phyloP scores from a whole-genome alignment of 92 coral and sea anemone species.

The Desmophyllum pertusum region DNA sequence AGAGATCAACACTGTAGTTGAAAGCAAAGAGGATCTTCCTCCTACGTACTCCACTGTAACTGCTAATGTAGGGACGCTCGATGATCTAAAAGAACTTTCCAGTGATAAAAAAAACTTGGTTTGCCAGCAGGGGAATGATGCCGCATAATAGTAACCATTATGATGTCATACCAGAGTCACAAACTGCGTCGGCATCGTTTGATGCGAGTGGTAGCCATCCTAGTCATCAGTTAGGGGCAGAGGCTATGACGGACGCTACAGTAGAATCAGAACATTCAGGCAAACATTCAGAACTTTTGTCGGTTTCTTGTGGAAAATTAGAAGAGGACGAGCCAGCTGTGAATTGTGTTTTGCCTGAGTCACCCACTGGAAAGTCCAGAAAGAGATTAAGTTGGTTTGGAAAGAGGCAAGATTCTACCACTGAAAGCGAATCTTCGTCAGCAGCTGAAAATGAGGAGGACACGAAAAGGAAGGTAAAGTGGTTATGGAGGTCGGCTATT shows the following conservation, averaged over 20 bases:
- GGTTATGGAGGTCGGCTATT: slow-evolving; percentile 84
- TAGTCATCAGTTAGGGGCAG: slow-evolving; percentile 21
- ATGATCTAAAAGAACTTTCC: slow-evolving; percentile 3
- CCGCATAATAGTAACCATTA: neutral
- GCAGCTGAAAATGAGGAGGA: slow-evolving; percentile 71
- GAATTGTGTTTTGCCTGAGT: neutral
- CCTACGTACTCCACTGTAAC: slow-evolving; percentile 79
- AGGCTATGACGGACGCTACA: slow-evolving; percentile 5
- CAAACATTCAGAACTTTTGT: slow-evolving; percentile 5
- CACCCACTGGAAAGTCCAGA: slow-evolving; percentile 57
- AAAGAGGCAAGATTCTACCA: slow-evolving; percentile 60
- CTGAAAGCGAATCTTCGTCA: slow-evolving; percentile 58
- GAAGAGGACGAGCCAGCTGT: neutral
- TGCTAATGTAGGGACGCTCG: slow-evolving; percentile 34
- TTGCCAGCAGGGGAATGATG: neutral
- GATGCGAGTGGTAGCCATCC: neutral
- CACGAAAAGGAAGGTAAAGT: slow-evolving; percentile 65
- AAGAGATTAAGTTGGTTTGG: slow-evolving; percentile 79
- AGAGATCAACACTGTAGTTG: neutral
- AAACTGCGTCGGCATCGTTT: too few species aligned
- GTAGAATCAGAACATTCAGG: slow-evolving; percentile 14
- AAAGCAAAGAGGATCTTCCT: slow-evolving; percentile 63
- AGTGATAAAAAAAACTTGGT: neutral
- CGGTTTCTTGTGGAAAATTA: neutral
- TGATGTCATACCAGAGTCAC: neutral